A percentile compares a stretch with the other conserved stretches of the same genome.
These are phyloP conservation scores for Sipha flava DNA, from an alignment of 1,140 invertebrate genomes.

Conservation along the genomic window DNA sequence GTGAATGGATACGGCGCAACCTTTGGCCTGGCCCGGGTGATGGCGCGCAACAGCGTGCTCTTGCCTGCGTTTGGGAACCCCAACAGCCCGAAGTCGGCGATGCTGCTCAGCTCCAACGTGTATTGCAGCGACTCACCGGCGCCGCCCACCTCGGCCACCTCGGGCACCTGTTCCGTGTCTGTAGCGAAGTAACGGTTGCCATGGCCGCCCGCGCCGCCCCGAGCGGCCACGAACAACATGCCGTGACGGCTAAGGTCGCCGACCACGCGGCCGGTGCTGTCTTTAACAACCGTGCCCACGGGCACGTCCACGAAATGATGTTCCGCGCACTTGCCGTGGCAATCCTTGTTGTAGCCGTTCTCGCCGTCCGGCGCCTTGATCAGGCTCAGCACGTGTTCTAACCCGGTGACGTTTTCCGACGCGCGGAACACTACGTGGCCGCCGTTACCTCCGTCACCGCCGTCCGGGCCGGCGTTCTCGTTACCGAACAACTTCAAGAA, in stretches of 20 bases:
- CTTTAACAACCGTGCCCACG: constrained; percentile 73
- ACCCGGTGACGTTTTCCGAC: constrained; percentile 54
- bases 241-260: constrained; percentile 61
- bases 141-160: constrained; percentile 80
- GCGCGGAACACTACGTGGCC: constrained; percentile 79
- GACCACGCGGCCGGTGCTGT: constrained; percentile 54
- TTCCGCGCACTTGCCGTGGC: constrained; percentile 75
- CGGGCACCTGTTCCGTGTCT: constrained; percentile 70
- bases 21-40: constrained; percentile 85
- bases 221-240: constrained; percentile 81
- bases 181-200: constrained; percentile 89
- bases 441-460: constrained; percentile 95
- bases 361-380: constrained; percentile 60
- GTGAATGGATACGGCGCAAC: constrained; percentile 95
- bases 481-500: constrained; percentile 72
- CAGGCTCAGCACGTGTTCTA: constrained; percentile 58
- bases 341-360: constrained; percentile 65
- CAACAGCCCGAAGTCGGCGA: constrained; percentile 91
- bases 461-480: constrained; percentile 85
- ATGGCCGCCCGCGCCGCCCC: constrained; percentile 89
- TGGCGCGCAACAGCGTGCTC: constrained; percentile 81
- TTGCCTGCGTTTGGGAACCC: constrained; percentile 97
- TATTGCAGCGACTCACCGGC: constrained; percentile 66
- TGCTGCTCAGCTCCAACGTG: constrained; percentile 75
- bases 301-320: constrained; percentile 75